These are phyloP conservation scores for Pollimyrus isidori DNA, from an alignment of 2,113 vertebrate species.

Conservation along the genomic window DNA sequence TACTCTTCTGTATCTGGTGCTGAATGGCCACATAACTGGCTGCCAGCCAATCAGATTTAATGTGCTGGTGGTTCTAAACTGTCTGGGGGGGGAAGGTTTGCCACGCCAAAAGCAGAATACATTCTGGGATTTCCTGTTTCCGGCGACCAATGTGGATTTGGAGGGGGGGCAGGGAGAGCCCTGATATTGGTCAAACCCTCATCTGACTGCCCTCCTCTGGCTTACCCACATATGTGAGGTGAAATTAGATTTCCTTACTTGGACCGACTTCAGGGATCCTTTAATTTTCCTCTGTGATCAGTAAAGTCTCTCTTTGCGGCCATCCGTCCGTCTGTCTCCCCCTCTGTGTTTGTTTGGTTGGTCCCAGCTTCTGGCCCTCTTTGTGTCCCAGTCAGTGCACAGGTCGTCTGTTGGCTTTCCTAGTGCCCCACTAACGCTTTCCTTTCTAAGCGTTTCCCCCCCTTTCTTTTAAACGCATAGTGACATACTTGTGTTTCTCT, in stretches of 20 bases:
- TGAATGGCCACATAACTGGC: neutral
- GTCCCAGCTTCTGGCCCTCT: neutral
- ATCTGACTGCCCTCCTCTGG: neutral
- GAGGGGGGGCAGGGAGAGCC: neutral
- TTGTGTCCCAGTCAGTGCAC: neutral
- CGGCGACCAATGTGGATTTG: neutral
- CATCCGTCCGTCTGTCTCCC: neutral
- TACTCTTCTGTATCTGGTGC: neutral
- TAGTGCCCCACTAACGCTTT: neutral
- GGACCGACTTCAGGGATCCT: neutral
- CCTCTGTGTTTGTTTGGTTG: neutral
- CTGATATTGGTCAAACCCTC: neutral
- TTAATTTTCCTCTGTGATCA: neutral
- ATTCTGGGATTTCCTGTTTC: neutral
- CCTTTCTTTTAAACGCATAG: neutral
- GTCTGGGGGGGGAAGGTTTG: neutral
- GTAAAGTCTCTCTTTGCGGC: neutral
- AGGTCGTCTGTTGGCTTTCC: neutral
- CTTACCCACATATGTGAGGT: neutral
- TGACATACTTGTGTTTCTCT: neutral
- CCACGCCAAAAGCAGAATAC: neutral
- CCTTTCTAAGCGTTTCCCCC: neutral
- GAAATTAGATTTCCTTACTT: neutral
- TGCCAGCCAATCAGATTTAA: neutral
- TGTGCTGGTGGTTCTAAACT: neutral